These are phyloP conservation scores for Caenorhabditis sp. DNA, from an alignment of 2,888 invertebrate genomes.

Conservation along the genomic window DNA sequence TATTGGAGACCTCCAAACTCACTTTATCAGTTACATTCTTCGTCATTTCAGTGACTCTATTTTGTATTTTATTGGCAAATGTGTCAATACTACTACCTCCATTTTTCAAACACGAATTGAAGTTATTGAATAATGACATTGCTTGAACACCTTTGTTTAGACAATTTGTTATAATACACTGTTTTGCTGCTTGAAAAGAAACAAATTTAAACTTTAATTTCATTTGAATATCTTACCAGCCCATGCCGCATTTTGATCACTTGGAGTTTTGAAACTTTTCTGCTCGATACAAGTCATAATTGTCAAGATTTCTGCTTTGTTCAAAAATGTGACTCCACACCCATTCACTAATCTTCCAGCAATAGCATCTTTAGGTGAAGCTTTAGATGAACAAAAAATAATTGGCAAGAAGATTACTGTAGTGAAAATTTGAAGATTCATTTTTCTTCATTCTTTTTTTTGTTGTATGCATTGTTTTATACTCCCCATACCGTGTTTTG, in stretches of 20 bases:
- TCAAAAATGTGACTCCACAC: not conserved
- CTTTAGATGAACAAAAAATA: not conserved
- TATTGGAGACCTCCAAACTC: too few species aligned
- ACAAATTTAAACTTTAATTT: not conserved
- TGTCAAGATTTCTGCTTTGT: not conserved
- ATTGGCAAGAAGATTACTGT: not conserved
- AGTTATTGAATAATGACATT: not conserved
- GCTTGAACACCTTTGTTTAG: not conserved
- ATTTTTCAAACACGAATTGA: not conserved
- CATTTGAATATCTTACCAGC: not conserved
- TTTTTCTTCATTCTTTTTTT: not conserved
- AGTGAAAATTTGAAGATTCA: not conserved
- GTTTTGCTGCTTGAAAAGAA: not conserved
- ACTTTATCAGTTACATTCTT: not conserved
- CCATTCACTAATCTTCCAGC: not conserved
- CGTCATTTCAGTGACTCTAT: not conserved
- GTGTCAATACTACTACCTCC: not conserved
- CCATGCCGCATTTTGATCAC: not conserved
- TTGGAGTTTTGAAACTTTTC: not conserved
- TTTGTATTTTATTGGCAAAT: not conserved
- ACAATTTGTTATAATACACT: not conserved
- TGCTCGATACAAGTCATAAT: not conserved
- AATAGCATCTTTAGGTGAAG: not conserved
- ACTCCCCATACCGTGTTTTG: too few species aligned
- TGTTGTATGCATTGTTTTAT: too few species aligned